Conservation (phyloP, 2,113 vertebrate species). For the Turdus rufiventris region DNA sequence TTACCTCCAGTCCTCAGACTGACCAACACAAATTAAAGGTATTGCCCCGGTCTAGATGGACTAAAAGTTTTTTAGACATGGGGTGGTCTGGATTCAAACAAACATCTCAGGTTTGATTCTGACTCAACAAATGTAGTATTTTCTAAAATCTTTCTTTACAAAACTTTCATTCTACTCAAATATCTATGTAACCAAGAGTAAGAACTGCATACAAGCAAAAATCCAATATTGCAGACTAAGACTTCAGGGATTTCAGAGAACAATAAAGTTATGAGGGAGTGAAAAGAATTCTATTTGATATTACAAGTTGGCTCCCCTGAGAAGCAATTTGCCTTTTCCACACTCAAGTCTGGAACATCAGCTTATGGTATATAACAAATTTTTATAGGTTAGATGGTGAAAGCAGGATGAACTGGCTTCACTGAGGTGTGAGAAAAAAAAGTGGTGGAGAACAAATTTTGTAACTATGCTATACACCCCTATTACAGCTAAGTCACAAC, state of each 20-base stretch:
- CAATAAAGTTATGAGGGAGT: rapidly evolving
- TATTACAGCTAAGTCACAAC: not conserved
- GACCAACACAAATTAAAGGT: not conserved
- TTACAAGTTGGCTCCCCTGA: not conserved
- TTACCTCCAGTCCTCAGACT: not conserved
- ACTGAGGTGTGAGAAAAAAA: not conserved
- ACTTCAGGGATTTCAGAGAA: not conserved
- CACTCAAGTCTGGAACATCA: not conserved
- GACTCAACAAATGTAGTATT: not conserved
- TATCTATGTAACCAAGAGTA: not conserved
- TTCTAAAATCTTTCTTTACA: not conserved
- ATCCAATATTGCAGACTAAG: not conserved
- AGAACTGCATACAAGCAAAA: not conserved
- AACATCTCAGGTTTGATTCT: not conserved
- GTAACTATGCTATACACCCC: not conserved
- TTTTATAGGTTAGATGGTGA: not conserved
- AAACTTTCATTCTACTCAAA: not conserved
- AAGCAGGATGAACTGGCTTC: not conserved
- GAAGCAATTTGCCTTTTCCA: not conserved
- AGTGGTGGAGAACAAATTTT: not conserved
- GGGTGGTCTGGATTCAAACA: not conserved
- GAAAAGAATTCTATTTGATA: not conserved
- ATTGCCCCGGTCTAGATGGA: not conserved
- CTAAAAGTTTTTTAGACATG: not conserved
- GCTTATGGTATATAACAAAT: not conserved